Percentiles rank a stretch among this genome's conserved stretches.
phyloP scores from a whole-genome alignment of 1,140 invertebrate genomes.

The Psix sp. region DNA sequence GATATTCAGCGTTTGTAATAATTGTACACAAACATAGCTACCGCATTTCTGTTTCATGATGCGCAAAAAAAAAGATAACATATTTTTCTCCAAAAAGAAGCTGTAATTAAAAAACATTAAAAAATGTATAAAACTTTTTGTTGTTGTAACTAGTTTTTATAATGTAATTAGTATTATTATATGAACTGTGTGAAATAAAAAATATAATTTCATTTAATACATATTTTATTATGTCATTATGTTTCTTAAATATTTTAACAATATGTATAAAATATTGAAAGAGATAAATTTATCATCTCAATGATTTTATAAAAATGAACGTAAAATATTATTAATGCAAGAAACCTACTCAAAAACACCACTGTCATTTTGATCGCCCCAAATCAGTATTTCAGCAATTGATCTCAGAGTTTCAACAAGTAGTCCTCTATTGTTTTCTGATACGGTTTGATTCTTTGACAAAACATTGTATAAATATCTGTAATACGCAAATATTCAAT shows the following conservation, averaged over 20 bases:
- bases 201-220: constrained; percentile 19
- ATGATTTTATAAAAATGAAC: too few relatives aligned
- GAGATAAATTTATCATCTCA: too few relatives aligned
- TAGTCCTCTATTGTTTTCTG: constrained; percentile 94
- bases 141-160: too few relatives aligned
- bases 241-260: too few relatives aligned
- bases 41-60: constrained; percentile 99
- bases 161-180: constrained; percentile 10
- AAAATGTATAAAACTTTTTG: too few relatives aligned
- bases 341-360: constrained; percentile 97
- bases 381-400: constrained; percentile 99
- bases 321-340: constrained; percentile 52
- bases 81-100: constrained; percentile 99
- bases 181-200: constrained; percentile 10
- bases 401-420: constrained; percentile 98
- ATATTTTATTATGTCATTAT: constrained; percentile 6
- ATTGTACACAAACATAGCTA: constrained; percentile 97
- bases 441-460: constrained; percentile 97
- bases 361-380: constrained; percentile 99
- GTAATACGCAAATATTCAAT: too few relatives aligned
- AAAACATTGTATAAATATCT: constrained; percentile 96
- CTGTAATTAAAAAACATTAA: constrained; percentile 79
- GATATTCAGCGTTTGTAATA: constrained; percentile 98
- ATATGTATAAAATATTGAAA: too few relatives aligned
- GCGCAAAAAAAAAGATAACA: constrained; percentile 97